Conservation (phyloP, 2,888 invertebrate species). For the Celastrina argiolus region DNA sequence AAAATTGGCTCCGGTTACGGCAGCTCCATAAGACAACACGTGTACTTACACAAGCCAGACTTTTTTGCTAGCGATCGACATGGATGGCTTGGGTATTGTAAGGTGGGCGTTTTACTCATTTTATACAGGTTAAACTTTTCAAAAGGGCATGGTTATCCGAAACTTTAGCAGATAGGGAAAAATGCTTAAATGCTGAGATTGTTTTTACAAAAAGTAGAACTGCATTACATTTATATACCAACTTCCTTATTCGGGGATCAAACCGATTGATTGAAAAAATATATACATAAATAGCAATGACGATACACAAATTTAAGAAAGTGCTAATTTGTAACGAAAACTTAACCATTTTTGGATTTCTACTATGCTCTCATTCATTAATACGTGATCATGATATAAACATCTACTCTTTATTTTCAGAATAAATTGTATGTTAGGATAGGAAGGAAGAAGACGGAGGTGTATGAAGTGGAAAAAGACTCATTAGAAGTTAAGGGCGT, state of each 20-base stretch:
- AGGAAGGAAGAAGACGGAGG: conserved; percentile 69
- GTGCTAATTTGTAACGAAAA: no score
- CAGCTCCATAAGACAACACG: conserved; percentile 93
- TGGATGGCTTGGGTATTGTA: conserved; percentile 92
- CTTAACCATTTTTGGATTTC: no score
- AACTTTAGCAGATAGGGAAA: no score
- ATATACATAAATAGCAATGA: no score
- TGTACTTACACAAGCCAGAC: conserved; percentile 87
- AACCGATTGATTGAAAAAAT: no score
- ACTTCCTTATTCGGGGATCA: no score
- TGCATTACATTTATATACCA: no score
- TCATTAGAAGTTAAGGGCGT: conserved; percentile 56
- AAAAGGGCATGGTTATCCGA: no score
- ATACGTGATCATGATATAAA: neutral
- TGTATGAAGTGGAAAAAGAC: conserved; percentile 66
- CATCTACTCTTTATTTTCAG: conserved; percentile 55
- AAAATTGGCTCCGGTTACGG: conserved; percentile 98
- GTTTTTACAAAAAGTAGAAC: no score
- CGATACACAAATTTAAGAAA: no score
- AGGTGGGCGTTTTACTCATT: conserved; percentile 68
- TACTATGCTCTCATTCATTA: neutral
- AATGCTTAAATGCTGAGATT: no score
- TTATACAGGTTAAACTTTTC: neutral
- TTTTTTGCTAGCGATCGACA: conserved; percentile 88
- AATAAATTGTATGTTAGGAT: conserved; percentile 88